These are phyloP conservation scores for Dicerorhinus sumatrensis DNA, from an alignment of 2,113 vertebrate species.

Conservation along the genomic window DNA sequence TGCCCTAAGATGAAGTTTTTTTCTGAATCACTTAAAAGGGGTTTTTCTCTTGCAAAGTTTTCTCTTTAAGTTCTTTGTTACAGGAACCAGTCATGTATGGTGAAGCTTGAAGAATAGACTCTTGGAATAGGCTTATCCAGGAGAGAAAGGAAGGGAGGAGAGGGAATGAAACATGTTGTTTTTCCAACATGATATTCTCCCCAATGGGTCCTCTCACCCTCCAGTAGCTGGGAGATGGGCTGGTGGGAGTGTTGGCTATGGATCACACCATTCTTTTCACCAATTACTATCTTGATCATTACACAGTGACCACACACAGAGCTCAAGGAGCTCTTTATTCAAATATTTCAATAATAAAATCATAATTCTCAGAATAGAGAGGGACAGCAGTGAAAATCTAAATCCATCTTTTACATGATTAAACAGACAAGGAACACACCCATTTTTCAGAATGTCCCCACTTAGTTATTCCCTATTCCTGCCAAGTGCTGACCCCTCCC, in stretches of 20 bases:
- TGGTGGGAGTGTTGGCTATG: rapidly evolving
- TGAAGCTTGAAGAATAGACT: not conserved
- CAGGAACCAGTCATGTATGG: not conserved
- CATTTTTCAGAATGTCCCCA: not conserved
- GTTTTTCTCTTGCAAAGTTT: not conserved
- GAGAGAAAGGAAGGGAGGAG: not conserved
- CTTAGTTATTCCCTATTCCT: not conserved
- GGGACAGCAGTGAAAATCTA: not conserved
- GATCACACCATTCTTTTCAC: not conserved
- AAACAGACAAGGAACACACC: not conserved
- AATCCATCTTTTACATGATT: not conserved
- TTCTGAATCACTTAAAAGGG: constrained; percentile 1
- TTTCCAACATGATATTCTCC: not conserved
- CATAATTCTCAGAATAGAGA: not conserved
- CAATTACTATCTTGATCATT: not conserved
- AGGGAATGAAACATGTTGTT: not conserved
- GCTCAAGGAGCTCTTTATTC: not conserved
- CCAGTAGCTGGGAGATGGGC: not conserved
- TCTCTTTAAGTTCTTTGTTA: not conserved
- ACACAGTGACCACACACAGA: not conserved
- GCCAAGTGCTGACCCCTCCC: not conserved
- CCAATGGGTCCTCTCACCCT: not conserved
- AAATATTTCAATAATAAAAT: not conserved
- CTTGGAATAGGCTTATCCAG: not conserved
- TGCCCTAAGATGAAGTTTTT: constrained; percentile 22